Base-by-base conservation (phyloP, 1,140 invertebrate species). In the Ruditapes philippinarum region DNA sequence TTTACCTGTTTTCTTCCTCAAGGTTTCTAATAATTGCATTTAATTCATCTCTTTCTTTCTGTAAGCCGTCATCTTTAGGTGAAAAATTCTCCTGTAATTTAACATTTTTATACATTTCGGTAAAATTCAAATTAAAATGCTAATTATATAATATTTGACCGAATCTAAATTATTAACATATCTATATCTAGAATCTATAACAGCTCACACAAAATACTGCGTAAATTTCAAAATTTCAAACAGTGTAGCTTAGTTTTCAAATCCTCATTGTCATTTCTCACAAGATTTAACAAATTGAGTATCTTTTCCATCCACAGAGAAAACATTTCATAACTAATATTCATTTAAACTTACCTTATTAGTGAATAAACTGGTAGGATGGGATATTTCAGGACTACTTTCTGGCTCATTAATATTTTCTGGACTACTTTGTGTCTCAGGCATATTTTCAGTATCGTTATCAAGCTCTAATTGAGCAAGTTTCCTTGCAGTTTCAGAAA, bases 11-110 rank as follows among this genome's bases (percentile, higher is more conserved):
- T 94, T 97, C 97, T 74, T 96, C 94, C 95, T 97, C 97, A 74
- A 97, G 94, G 86, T 97, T 96, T 79, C 93, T 94, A 68, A 97
- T 97, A 80, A 97, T 96, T 91, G 97, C 96, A 90, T 97, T 96
- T 40, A 97, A 92, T 87, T 97, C 96, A 25, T 93, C 68, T 68
- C 54, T 89, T 80, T 81, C 22, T 73, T 74, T 31, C 49, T 89
- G 83, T 25, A 87, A 28, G 38, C 76, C 83, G 33, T 87, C 84
- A 62, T 86, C 57, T 73, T 88, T 82, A 19, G 76, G 73, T 57
- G 79, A 87, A 31, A 88, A 36, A 5, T 33, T 36, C n/a, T 62
- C 19, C 54, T 31, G 62, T 19, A 7, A 31, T n/a, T 25, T n/a
- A n/a, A n/a, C n/a, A n/a, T n/a, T n/a, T n/a, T n/a, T n/a, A n/a